Evolutionary conservation across 2,888 invertebrate species (phyloP).

Genomic region (Callyntrura guangdongensis): DNA sequence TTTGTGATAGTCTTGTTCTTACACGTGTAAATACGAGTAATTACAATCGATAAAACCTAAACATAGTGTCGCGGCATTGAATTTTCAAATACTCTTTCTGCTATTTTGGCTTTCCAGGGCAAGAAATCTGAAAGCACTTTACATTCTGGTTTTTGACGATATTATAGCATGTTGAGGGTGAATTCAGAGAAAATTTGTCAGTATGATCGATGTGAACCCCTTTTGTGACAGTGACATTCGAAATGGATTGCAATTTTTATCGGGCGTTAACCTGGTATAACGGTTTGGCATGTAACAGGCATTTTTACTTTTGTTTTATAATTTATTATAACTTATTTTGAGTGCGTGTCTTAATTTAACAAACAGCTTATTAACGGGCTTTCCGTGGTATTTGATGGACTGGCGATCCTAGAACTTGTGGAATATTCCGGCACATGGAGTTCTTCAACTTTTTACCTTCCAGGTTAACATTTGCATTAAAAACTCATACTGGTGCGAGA

Average conservation of each 20-base stretch:
- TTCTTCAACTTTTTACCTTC: constrained; percentile 60
- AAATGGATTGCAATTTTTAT: constrained; percentile 78
- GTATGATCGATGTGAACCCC: constrained; percentile 77
- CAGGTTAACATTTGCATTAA: constrained; percentile 61
- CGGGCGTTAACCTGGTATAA: constrained; percentile 79
- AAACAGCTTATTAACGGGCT: constrained; percentile 63
- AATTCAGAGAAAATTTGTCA: background rate
- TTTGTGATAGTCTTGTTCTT: background rate
- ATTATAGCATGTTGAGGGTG: constrained; percentile 12
- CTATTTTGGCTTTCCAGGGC: background rate
- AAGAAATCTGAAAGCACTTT: too few species aligned
- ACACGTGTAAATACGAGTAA: background rate
- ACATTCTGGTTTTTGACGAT: background rate
- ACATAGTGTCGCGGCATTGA: too few species aligned
- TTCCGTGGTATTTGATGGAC: constrained; percentile 68
- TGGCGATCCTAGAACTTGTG: constrained; percentile 72
- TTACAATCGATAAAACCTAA: background rate
- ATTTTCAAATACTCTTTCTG: background rate
- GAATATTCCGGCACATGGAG: constrained; percentile 71
- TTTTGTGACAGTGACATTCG: constrained; percentile 81
- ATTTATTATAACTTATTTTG: background rate
- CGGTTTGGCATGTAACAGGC: background rate
- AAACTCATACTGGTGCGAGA: too few species aligned
- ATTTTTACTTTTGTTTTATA: background rate
- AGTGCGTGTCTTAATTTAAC: too few species aligned